Base-by-base conservation (phyloP, 37 sponge, comb jelly and placozoan genomes). In the Hexactinellida sp. region DNA sequence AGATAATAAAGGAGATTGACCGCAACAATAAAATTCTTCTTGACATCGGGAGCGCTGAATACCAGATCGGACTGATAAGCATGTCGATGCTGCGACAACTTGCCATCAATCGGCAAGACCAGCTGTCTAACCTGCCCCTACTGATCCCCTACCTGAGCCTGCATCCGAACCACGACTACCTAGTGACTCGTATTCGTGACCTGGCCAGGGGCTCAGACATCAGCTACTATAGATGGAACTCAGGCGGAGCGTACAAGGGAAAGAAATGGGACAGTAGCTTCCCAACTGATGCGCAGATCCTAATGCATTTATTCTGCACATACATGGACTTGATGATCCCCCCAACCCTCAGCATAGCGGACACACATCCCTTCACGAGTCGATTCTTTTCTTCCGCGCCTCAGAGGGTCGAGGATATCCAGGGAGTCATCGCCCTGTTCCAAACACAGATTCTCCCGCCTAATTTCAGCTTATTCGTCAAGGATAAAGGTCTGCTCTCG, bases 211-310 rank as follows among this genome's bases (percentile, higher is more conserved):
- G 76, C 28, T 10, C 30, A 63, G 30, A 63, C 34, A 25, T 63
- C 3, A 63, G 76, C 13, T 25, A 21, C 3, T 63, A 63, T 28
- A 7, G 76, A 63, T 63, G 76, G 76, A 63, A 63, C 13, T 63
- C 76, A 63, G 76, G 76, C 13, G 76, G 76, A 10, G 3, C 5
- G 3, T 63, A 63, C 30, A 63, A 63, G 13, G 76, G 30, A 3
- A 63, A 63, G 76, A 63, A 63, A 63, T 63, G 76, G 76, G 76
- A 63, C 76, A 63, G 30, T 63, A 63, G 76, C 34, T 63, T 63
- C 3, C 76, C 76, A 63, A 63, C 76, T 3, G 76, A 63, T 63
- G 76, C 76, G 3, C 76, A 63, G 76, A 63, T 63, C 5, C 21
- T 63, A 63, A 63, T 63, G 13, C 76, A 63, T 63, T 23, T 63